phyloP scores from a whole-genome alignment of 2,113 vertebrate genomes.

The Suncus etruscus region DNA sequence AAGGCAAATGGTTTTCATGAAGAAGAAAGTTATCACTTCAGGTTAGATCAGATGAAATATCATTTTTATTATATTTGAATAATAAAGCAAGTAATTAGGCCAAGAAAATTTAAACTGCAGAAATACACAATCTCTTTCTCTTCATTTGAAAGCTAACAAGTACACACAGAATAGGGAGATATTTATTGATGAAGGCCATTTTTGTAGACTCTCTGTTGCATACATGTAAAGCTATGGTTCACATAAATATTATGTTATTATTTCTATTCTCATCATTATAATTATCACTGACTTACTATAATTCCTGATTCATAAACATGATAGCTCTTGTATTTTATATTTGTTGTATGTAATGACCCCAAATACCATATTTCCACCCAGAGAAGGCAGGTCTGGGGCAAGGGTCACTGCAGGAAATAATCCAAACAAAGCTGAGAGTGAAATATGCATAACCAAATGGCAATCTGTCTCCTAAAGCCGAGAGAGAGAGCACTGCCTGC shows the following conservation, averaged over 20 bases:
- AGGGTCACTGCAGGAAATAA: too few relatives aligned
- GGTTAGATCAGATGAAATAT: neutral
- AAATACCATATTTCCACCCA: too few relatives aligned
- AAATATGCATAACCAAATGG: too few relatives aligned
- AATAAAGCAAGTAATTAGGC: neutral
- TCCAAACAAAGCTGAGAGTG: too few relatives aligned
- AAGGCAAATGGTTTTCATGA: neutral
- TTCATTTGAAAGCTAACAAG: neutral
- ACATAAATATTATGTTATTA: neutral
- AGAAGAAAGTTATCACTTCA: neutral
- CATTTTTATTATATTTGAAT: neutral
- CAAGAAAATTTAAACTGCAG: neutral
- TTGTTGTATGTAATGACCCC: neutral
- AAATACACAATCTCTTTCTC: neutral
- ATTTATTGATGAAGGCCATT: neutral
- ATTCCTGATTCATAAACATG: neutral
- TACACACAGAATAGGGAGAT: neutral
- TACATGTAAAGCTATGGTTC: neutral
- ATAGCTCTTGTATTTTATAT: neutral
- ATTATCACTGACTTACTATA: neutral
- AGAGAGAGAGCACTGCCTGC: too few relatives aligned
- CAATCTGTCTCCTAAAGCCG: too few relatives aligned
- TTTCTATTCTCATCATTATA: neutral
- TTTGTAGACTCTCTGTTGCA: neutral
- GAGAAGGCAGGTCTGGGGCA: too few relatives aligned